Conservation (phyloP, 2,888 invertebrate genomes). For the Oscheius onirici region DNA sequence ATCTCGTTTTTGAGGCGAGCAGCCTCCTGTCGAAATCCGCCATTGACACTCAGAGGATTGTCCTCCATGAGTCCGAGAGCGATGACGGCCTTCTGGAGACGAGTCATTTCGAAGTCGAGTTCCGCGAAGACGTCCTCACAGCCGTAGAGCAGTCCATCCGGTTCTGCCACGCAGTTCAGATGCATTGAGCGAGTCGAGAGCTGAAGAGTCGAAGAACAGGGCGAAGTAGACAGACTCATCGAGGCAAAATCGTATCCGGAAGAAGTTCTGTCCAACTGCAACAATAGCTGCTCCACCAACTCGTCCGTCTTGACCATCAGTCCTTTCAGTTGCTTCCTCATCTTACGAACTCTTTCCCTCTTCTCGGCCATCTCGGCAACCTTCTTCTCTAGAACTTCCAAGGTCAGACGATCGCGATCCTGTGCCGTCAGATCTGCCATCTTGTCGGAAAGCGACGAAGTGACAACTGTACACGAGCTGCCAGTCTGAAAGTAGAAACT, state of each 20-base stretch:
- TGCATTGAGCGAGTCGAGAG: neutral
- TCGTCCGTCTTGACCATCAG: neutral
- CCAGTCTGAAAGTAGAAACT: no score
- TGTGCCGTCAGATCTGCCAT: neutral
- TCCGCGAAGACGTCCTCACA: neutral
- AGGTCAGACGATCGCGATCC: conserved; percentile 6
- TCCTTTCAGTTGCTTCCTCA: neutral
- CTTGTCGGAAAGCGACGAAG: no score
- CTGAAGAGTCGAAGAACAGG: neutral
- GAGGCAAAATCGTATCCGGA: neutral
- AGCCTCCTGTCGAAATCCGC: conserved; percentile 2
- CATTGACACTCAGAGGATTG: neutral
- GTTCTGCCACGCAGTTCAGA: neutral
- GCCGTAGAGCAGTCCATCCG: neutral
- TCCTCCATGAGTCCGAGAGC: conserved; percentile 1
- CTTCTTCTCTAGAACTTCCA: conserved; percentile 7
- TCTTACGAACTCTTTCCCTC: neutral
- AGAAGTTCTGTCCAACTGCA: neutral
- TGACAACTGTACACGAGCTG: no score
- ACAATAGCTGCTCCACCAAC: neutral
- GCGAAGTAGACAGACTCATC: no score
- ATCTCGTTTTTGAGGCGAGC: neutral
- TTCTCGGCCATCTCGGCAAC: neutral
- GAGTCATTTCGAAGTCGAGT: neutral
- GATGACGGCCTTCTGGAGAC: neutral